Evolutionary conservation across 2,113 vertebrate species (phyloP), one percentile per base, ranked within the genome.

Genomic region (Agapornis roseicollis): DNA sequence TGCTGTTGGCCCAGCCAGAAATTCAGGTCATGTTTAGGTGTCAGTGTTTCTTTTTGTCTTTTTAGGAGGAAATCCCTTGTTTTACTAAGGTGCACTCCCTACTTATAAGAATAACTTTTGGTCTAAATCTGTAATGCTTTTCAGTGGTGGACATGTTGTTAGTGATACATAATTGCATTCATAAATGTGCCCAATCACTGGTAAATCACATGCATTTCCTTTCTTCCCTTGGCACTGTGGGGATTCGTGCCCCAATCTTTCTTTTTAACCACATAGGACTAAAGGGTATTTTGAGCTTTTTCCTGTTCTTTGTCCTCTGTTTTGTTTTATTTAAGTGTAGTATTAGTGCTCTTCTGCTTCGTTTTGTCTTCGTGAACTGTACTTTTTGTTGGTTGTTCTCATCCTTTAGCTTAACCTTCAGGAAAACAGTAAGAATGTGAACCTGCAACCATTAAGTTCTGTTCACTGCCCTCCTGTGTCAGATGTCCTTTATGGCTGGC

Each of bases 131-230:
- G 35, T 61, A 42, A 68, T 42, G 47, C 17, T 61, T 64, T 87
- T 56, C 70, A 33, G 0, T 50, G 49, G 18, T 47, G 53, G 24
- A 37, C 68, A 29, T 3, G 20, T 63, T 55, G 41, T 37, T 1
- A 1, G 63, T 4, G 13, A 8, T 74, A 11, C 0, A 1, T 63
- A 17, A 17, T 63, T 69, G 37, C 17, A 3, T 63, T 76, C 53
- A 35, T 63, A 42, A 49, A 76, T 17, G 39, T 68, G n/a, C 29
- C 46, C 23, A 11, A 13, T 81, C 55, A 49, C 63, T 76, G 35
- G 13, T 69, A 47, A 49, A 63, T 74, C 41, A 14, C 41, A 28
- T 20, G 17, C 5, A 11, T 71, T 78, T 90, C 56, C 42, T 79
- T 44, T 72, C 46, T 63, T 41, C 39, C 29, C 53, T 55, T 74